Evolutionary conservation across 2,888 invertebrate species (phyloP), one percentile per base, ranked within the genome.

Genomic region (Amiota communis): DNA sequence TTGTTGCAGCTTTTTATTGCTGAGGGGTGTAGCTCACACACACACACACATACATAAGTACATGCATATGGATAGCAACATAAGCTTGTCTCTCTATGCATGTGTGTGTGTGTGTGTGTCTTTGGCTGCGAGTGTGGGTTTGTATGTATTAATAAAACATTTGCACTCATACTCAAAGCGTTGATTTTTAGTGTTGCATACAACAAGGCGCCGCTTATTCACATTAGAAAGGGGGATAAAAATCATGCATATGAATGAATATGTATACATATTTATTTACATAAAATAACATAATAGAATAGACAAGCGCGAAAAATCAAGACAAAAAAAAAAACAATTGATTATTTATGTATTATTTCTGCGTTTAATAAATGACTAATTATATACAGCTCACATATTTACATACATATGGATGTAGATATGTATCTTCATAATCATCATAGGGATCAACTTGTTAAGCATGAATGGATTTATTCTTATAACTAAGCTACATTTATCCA

Each of bases 101-200:
- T 49, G 64, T 73, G n/a, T 20, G n/a, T 11, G 8, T 20, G 8
- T n/a, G 15, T 23, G 10, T 20, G 20, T 56, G n/a, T 20, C n/a
- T 70, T 4, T 70, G 47, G 36, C 12, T 56, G 36, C 6, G 57
- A 36, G 56, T 17, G 20, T n/a, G 51, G 23, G 51, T 20, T 51
- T 49, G 17, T 57, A 61, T 61, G 49, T 59, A 59, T 59, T n/a
- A 59, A 59, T 59, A 71, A 70, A 53, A 20, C 53, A 68, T 49
- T 68, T 68, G 51, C 59, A 17, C 70, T 70, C 23, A 70, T 49
- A 49, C 59, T 61, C 69, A 71, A n/a, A 72, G 70, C 73, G 71
- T 72, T 47, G 77, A 80, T 84, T 84, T 85, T 85, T 84, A 83
- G 83, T 83, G 84, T 84, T 85, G 83, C 83, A 83, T 85, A 85